Evolutionary conservation across 2,888 invertebrate genomes (phyloP).

Genomic region (Macroteleia sp.): DNA sequence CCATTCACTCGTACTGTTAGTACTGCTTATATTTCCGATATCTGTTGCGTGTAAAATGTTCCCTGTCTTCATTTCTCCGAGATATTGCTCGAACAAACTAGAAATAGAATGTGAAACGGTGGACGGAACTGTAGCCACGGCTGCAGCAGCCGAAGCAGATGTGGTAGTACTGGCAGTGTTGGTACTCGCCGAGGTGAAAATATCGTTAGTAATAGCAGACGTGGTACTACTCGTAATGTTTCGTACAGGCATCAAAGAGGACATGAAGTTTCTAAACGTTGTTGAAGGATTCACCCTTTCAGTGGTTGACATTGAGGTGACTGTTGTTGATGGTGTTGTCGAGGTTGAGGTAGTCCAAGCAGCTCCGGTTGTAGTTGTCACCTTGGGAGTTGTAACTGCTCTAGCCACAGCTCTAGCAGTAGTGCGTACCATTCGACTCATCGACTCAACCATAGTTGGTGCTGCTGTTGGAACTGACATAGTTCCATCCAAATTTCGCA

Average conservation of each 20-base stretch:
- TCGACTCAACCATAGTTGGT: slow-evolving; percentile 48
- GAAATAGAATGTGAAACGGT: slow-evolving; percentile 85
- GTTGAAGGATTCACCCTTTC: slow-evolving; percentile 76
- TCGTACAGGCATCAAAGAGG: slow-evolving; percentile 41
- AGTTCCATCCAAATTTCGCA: slow-evolving; percentile 68
- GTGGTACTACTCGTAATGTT: slow-evolving; percentile 69
- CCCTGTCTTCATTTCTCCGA: slow-evolving; percentile 67
- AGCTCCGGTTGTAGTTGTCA: slow-evolving; percentile 78
- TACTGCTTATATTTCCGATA: slow-evolving; percentile 81
- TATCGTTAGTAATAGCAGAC: slow-evolving; percentile 84
- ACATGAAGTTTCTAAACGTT: slow-evolving; percentile 80
- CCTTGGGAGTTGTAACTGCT: slow-evolving; percentile 69
- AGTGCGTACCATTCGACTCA: slow-evolving; percentile 77
- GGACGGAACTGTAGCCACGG: slow-evolving; percentile 82
- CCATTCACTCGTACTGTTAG: slow-evolving; percentile 70
- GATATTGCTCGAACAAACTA: slow-evolving; percentile 75
- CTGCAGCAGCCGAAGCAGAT: slow-evolving; percentile 77
- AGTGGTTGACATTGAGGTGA: slow-evolving; percentile 78
- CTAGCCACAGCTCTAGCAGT: slow-evolving; percentile 76
- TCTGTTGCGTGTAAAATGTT: slow-evolving; percentile 79
- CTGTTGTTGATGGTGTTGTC: slow-evolving; percentile 76
- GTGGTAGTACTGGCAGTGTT: slow-evolving; percentile 82
- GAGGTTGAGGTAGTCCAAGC: slow-evolving; percentile 68
- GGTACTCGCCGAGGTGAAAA: slow-evolving; percentile 73
- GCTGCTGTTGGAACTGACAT: slow-evolving; percentile 83